Base-by-base conservation (phyloP, 2,797 vertebrate species). In the Mastacembelus armatus region DNA sequence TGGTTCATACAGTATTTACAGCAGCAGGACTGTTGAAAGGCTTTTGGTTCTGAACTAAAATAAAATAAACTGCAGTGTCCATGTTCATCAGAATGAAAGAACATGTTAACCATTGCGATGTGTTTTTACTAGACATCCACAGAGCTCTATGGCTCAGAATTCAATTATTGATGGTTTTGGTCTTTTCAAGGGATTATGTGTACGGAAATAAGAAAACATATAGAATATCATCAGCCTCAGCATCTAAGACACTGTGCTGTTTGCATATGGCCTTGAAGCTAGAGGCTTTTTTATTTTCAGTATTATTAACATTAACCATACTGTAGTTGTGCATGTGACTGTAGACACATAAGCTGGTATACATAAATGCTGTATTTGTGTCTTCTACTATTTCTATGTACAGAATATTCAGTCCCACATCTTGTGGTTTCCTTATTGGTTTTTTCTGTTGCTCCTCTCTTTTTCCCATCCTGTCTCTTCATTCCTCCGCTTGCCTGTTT, bases 221-320 rank as follows among this genome's bases (percentile, higher is more conserved):
- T 16, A 47, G 4, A 71, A 19, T 39, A 50, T 14, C 32, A 40
- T 65, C 42, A 38, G 42, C 14, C 12, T 59, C 32, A 36, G 73
- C 21, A 22, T 77, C n/a, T 69, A 32, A 40, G 56, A 74, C 42
- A 33, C 15, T 12, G 30, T 33, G 64, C 26, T 40, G 71, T 70
- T 82, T 83, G 77, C 72, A 83, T 57, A 72, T 54, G 70, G 42
- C 54, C 61, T 71, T 40, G 33, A 69, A n/a, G n/a, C n/a, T n/a
- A 49, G 58, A 76, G 38, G 61, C 64, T 66, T 36, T 16, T 67
- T 67, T 30, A 12, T 45, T 43, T 51, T 56, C 21, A 59, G 24
- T 56, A 33, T 63, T 57, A 27, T 54, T 57, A 71, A 24, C 51
- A 57, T 68, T 66, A 40, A 50, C 35, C 47, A 63, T 71, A 35